Evolutionary conservation across 2,888 invertebrate genomes (phyloP).

Genomic region (Xestia xanthographa): DNA sequence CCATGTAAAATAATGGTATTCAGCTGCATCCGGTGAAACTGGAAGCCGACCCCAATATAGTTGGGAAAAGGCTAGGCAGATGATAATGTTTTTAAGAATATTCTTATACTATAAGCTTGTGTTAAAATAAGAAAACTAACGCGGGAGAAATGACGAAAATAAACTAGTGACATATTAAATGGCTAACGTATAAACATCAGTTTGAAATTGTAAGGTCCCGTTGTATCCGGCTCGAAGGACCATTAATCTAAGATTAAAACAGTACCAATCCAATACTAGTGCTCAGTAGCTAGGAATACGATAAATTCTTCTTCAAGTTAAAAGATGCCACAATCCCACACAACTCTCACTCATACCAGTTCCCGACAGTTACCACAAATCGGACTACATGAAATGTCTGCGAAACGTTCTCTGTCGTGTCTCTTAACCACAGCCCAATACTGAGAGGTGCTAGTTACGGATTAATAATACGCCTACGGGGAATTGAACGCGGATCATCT

Average conservation of each 20-base stretch:
- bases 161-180: neutral
- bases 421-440: slow-evolving; percentile 18
- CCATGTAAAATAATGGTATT: too few species aligned
- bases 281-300: neutral
- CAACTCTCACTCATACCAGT: slow-evolving; percentile 16
- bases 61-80: too few species aligned
- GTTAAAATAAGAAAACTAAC: neutral
- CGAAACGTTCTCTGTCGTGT: neutral
- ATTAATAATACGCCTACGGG: neutral
- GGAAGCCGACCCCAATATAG: too few species aligned
- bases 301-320: neutral
- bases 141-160: neutral
- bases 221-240: too few species aligned
- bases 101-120: neutral
- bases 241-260: neutral
- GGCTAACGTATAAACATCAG: neutral
- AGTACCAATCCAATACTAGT: neutral
- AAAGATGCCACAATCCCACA: neutral
- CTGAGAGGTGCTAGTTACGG: neutral
- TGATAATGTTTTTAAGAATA: too few species aligned
- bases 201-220: too few species aligned
- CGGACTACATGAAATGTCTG: neutral
- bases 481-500: neutral
- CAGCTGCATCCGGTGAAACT: too few species aligned
- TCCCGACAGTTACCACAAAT: slow-evolving; percentile 35